Percentiles rank a stretch among this genome's conserved stretches.
Evolutionary conservation across 2,888 invertebrate species (phyloP).

Genomic region (Andrena fulva): DNA sequence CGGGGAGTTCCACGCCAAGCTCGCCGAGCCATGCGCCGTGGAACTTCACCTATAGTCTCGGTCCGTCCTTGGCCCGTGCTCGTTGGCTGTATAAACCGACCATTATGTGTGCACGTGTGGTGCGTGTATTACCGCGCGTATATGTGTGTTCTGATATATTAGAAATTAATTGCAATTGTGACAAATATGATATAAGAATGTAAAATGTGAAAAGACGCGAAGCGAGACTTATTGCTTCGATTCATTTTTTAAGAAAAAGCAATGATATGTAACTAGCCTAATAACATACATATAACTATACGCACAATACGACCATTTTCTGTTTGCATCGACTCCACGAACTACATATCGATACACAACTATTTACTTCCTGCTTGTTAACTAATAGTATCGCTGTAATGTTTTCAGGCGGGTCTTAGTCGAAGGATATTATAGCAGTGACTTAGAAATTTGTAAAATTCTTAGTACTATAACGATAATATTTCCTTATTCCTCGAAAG

Average conservation of each 20-base stretch:
- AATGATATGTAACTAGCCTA: constrained; percentile 83
- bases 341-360: constrained; percentile 18
- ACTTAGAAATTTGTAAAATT: constrained; percentile 25
- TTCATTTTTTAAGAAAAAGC: constrained; percentile 74
- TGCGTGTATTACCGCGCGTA: constrained; percentile 1
- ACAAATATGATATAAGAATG: constrained; percentile 56
- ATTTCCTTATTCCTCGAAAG: constrained; percentile 14
- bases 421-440: not conserved
- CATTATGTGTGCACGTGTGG: constrained; percentile 2
- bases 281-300: constrained; percentile 51
- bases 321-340: constrained; percentile 16
- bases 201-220: constrained; percentile 47
- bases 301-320: constrained; percentile 41
- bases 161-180: constrained; percentile 67
- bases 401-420: constrained; percentile 16
- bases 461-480: constrained; percentile 15
- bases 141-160: constrained; percentile 28
- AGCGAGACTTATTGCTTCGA: constrained; percentile 30
- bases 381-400: constrained; percentile 16
- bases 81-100: no score
- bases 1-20: no score
- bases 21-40: no score
- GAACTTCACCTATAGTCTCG: no score
- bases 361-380: constrained; percentile 12
- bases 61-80: no score